A percentile compares a stretch with the other conserved stretches of the same genome.
Evolutionary conservation across 2,888 invertebrate genomes (phyloP).

Genomic region (Chaetogeoica ovagalla): DNA sequence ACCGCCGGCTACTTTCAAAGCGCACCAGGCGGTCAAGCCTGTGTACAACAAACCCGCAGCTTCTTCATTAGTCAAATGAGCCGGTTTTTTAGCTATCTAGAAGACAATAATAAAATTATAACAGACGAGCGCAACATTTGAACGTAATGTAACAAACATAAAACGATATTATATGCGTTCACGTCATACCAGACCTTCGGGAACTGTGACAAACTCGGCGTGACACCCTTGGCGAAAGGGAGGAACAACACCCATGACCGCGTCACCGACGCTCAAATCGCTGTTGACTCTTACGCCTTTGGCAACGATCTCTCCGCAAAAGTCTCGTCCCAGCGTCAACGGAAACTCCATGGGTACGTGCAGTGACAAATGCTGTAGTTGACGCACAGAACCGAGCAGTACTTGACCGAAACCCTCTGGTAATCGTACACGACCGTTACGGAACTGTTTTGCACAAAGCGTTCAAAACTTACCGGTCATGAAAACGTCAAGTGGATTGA

Average conservation of each 20-base stretch:
- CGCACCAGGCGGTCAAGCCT: conserved; percentile 83
- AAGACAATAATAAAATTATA: not conserved
- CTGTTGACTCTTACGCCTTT: conserved; percentile 69
- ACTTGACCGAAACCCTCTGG: conserved; percentile 80
- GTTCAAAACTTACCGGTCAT: conserved; percentile 46
- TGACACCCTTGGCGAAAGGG: conserved; percentile 77
- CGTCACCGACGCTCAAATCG: conserved; percentile 70
- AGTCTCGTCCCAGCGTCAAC: conserved; percentile 86
- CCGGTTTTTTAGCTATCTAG: conserved; percentile 69
- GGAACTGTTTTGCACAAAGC: too few relatives aligned
- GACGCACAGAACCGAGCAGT: conserved; percentile 68
- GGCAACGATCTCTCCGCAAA: conserved; percentile 76
- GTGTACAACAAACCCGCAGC: conserved; percentile 83
- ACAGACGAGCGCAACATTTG: not conserved
- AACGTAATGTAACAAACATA: not conserved
- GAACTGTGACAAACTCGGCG: conserved; percentile 73
- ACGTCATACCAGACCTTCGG: conserved; percentile 56
- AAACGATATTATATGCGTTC: not conserved
- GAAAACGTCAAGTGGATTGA: conserved; percentile 85
- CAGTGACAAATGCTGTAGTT: conserved; percentile 56
- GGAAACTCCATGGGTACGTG: conserved; percentile 70
- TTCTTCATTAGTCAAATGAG: conserved; percentile 67
- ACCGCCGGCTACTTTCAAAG: conserved; percentile 70
- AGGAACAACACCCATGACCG: conserved; percentile 89
- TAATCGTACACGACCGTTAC: not conserved